Evolutionary conservation across 2,888 invertebrate species (phyloP).

Genomic region (Tenthredo notha): DNA sequence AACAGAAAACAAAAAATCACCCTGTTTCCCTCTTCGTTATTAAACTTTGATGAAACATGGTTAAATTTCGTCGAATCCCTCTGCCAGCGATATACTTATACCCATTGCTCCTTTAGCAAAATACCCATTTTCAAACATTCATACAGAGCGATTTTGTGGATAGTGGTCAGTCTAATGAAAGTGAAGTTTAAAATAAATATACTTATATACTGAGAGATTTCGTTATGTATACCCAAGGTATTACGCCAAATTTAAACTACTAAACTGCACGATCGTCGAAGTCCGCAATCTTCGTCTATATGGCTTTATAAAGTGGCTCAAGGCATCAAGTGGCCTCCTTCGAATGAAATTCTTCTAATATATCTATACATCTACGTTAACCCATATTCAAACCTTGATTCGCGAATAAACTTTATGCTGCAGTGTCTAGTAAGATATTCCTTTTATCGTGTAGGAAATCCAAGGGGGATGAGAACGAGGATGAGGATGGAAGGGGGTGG

Average conservation of each 20-base stretch:
- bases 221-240: not conserved
- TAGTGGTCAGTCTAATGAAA: too few relatives aligned
- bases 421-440: conserved; percentile 36
- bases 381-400: conserved; percentile 14
- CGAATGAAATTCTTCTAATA: not conserved
- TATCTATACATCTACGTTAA: not conserved
- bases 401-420: conserved; percentile 16
- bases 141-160: too few relatives aligned
- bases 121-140: too few relatives aligned
- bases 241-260: not conserved
- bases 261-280: not conserved
- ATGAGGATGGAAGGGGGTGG: conserved; percentile 46
- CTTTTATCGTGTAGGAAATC: not conserved
- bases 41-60: too few relatives aligned
- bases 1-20: too few relatives aligned
- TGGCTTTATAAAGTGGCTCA: not conserved
- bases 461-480: not conserved
- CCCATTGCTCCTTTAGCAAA: too few relatives aligned
- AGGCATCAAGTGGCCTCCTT: not conserved
- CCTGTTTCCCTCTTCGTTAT: too few relatives aligned
- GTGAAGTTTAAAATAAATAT: not conserved
- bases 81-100: too few relatives aligned
- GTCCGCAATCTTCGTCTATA: not conserved
- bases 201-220: not conserved
- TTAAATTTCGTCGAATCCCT: too few relatives aligned